phyloP scores from a whole-genome alignment of 2,888 invertebrate genomes.

The Mesorhabditis sp. region DNA sequence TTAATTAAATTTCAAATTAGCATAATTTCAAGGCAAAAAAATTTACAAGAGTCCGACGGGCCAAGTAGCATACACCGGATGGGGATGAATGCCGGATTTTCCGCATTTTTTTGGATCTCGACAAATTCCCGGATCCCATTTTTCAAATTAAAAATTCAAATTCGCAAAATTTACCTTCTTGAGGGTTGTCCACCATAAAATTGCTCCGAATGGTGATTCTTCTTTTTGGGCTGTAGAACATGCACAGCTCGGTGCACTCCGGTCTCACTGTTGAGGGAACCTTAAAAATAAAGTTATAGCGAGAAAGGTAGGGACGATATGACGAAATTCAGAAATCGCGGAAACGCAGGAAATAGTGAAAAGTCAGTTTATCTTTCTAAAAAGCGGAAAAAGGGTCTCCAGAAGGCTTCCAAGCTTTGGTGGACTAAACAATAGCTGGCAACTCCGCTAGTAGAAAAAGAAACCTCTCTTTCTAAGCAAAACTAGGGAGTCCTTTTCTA shows the following conservation, averaged over 20 bases:
- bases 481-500: too few relatives aligned
- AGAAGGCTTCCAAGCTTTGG: too few relatives aligned
- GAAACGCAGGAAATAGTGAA: neutral
- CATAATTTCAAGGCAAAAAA: neutral
- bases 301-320: neutral
- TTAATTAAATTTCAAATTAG: neutral
- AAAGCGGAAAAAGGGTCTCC: neutral
- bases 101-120: too few relatives aligned
- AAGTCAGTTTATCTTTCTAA: neutral
- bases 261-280: neutral
- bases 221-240: constrained; percentile 42
- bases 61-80: neutral
- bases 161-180: constrained; percentile 33
- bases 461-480: too few relatives aligned
- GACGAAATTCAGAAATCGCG: neutral
- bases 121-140: too few relatives aligned
- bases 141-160: too few relatives aligned
- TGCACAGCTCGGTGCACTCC: constrained; percentile 30
- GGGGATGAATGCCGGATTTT: neutral
- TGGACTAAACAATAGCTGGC: too few relatives aligned
- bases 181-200: constrained; percentile 57
- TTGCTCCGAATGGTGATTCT: constrained; percentile 27
- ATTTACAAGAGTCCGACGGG: neutral
- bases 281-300: neutral
- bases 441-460: too few relatives aligned